Conservation (phyloP, 1,140 invertebrate genomes). For the Andricus grossulariae region DNA sequence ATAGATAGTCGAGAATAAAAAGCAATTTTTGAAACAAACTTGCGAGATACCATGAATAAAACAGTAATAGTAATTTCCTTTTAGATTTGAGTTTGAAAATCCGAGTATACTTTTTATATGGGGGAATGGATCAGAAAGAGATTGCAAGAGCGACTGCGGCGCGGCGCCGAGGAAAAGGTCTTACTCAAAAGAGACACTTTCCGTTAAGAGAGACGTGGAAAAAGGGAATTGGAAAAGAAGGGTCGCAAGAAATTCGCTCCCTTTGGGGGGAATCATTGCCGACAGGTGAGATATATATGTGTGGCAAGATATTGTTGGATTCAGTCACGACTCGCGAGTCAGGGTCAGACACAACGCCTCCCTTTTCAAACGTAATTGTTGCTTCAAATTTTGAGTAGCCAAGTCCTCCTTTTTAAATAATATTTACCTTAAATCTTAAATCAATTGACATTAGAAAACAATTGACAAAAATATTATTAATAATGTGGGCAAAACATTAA, state of each 20-base stretch:
- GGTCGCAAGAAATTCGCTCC: conserved; percentile 22
- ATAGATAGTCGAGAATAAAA: background rate
- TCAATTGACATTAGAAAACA: too few species aligned
- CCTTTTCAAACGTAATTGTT: conserved; percentile 18
- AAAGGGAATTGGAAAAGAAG: conserved; percentile 38
- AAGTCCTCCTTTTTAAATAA: background rate
- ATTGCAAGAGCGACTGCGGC: conserved; percentile 35
- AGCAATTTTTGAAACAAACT: background rate
- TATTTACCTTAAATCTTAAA: background rate
- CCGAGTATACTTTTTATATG: conserved; percentile 1
- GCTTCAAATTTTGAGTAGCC: conserved; percentile 10
- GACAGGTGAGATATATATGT: conserved; percentile 9
- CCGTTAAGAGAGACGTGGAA: background rate
- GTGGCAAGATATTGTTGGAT: background rate
- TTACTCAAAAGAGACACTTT: conserved; percentile 14
- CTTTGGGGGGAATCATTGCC: conserved; percentile 28
- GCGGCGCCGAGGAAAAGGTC: conserved; percentile 33
- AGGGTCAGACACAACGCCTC: background rate
- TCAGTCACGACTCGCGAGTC: background rate
- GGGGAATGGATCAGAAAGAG: conserved; percentile 25
- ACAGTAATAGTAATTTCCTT: conserved; percentile 15
- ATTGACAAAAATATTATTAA: too few species aligned
- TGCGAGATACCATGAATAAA: conserved; percentile 2
- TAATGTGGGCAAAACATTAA: too few species aligned
- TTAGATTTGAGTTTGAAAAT: conserved; percentile 21